These are phyloP conservation scores for Danionella dracula DNA, from an alignment of 2,797 vertebrate genomes.

Conservation along the genomic window DNA sequence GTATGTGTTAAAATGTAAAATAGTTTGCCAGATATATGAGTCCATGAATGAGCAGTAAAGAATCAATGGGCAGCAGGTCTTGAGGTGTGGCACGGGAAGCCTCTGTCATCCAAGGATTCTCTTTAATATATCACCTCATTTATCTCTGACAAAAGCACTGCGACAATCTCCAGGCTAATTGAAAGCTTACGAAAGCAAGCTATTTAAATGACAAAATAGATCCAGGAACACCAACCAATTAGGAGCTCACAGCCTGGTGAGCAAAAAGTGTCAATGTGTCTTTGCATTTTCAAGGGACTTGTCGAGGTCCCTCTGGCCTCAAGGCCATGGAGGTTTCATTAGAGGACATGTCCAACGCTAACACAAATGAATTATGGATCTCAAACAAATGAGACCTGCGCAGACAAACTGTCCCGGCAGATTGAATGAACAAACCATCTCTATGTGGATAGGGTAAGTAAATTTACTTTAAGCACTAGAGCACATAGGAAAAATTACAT, in stretches of 20 bases:
- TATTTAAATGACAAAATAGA: conserved; percentile 76
- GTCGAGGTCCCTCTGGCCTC: conserved; percentile 22
- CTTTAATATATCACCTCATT: conserved; percentile 76
- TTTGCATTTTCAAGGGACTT: conserved; percentile 30
- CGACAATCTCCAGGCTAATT: conserved; percentile 70
- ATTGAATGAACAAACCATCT: conserved; percentile 6
- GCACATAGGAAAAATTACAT: not conserved
- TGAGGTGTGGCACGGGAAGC: conserved; percentile 71
- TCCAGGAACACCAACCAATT: conserved; percentile 55
- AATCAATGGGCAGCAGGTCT: conserved; percentile 75
- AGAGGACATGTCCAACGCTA: conserved; percentile 34
- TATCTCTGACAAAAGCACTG: conserved; percentile 69
- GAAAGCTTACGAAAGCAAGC: conserved; percentile 76
- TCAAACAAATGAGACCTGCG: conserved; percentile 42
- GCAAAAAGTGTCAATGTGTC: conserved; percentile 25
- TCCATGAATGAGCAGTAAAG: conserved; percentile 71
- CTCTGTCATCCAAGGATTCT: conserved; percentile 76
- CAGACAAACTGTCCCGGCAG: conserved; percentile 27
- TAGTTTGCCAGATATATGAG: conserved; percentile 67
- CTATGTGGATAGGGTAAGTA: not conserved
- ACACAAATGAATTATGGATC: conserved; percentile 49
- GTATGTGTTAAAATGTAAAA: too few species aligned
- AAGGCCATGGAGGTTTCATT: conserved; percentile 43
- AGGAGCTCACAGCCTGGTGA: conserved; percentile 10
- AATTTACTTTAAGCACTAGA: not conserved